These are phyloP conservation scores for Reticulitermes lucifugus DNA, from an alignment of 2,888 invertebrate genomes.

Conservation along the genomic window DNA sequence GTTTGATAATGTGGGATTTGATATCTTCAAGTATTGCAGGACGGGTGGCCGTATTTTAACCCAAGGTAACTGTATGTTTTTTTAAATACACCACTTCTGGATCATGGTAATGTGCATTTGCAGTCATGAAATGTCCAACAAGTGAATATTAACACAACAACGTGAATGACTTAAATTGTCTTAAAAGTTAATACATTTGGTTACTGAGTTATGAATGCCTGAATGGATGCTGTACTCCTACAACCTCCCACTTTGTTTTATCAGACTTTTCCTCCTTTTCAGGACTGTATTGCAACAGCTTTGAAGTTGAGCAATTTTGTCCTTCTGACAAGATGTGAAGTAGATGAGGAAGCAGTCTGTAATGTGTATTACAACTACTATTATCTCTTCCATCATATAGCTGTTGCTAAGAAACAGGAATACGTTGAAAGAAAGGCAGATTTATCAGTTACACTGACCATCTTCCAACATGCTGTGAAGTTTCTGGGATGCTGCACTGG, in stretches of 20 bases:
- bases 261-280: neutral
- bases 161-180: too few relatives aligned
- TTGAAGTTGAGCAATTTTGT: neutral
- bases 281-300: neutral
- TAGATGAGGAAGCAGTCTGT: neutral
- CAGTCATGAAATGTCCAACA: too few relatives aligned
- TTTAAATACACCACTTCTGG: too few relatives aligned
- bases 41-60: too few relatives aligned
- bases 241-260: neutral
- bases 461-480: neutral
- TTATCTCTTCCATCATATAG: neutral
- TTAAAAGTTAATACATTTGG: too few relatives aligned
- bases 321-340: neutral
- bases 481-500: constrained; percentile 17
- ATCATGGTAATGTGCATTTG: too few relatives aligned
- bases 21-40: too few relatives aligned
- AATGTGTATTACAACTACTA: neutral
- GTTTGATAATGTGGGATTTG: too few relatives aligned
- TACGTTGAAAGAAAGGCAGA: neutral
- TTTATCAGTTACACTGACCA: neutral
- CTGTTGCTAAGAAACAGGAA: neutral
- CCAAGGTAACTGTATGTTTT: too few relatives aligned
- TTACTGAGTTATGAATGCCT: too few relatives aligned
- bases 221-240: too few relatives aligned
- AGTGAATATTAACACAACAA: too few relatives aligned